A percentile compares a stretch with the other conserved stretches of the same genome.
phyloP scores from a whole-genome alignment of 2,888 invertebrate species.

The Lysandra bellargus region DNA sequence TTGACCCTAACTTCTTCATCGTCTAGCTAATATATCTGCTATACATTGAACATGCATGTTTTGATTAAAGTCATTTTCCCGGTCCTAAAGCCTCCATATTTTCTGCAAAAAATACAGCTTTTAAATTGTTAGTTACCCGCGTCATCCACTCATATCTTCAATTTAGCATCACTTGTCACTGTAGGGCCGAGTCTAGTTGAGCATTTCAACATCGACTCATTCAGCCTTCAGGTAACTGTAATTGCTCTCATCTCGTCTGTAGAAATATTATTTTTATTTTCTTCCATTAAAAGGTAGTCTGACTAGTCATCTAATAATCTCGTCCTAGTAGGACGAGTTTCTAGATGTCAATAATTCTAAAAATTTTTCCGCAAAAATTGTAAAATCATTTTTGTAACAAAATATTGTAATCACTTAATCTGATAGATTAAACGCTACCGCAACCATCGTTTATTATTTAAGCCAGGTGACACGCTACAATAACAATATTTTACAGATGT shows the following conservation, averaged over 20 bases:
- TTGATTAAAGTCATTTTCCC: too few relatives aligned
- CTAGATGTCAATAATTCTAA: neutral
- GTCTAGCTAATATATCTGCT: too few relatives aligned
- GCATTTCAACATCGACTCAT: neutral
- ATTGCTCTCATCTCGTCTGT: neutral
- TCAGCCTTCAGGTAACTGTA: neutral
- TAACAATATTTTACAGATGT: conserved; percentile 14
- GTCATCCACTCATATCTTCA: too few relatives aligned
- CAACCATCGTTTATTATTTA: conserved; percentile 7
- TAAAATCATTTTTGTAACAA: neutral
- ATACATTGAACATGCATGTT: too few relatives aligned
- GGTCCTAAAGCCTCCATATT: too few relatives aligned
- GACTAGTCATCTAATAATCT: neutral
- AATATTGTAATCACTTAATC: neutral
- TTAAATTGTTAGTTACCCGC: too few relatives aligned
- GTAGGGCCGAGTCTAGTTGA: neutral
- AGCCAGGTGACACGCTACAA: conserved; percentile 8
- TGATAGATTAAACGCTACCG: neutral
- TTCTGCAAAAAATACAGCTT: too few relatives aligned
- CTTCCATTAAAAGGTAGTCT: neutral
- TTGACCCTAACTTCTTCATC: too few relatives aligned
- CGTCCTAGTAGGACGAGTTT: too few relatives aligned
- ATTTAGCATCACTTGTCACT: neutral
- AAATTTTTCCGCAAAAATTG: neutral
- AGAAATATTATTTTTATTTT: neutral